Conservation (phyloP, 1,140 invertebrate species). For the Liolophura sinensis region DNA sequence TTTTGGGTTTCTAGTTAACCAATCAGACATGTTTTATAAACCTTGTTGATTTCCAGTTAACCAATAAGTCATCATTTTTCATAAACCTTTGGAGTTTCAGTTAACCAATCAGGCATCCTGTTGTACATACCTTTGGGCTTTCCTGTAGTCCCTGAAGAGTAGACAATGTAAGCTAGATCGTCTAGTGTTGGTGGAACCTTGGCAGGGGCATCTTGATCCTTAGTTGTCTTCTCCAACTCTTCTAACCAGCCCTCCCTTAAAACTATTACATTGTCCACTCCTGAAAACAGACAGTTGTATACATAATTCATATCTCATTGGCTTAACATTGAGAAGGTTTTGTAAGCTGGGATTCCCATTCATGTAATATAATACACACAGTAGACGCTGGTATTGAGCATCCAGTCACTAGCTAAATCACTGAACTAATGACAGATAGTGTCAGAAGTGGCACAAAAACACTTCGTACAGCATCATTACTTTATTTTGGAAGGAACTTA, state of each 20-base stretch:
- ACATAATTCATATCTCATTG: too few relatives aligned
- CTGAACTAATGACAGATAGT: too few relatives aligned
- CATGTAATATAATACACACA: too few relatives aligned
- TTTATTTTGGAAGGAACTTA: too few relatives aligned
- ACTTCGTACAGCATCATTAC: too few relatives aligned
- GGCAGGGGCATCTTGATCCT: conserved; percentile 6
- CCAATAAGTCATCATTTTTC: neutral
- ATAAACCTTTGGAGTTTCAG: neutral
- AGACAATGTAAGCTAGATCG: conserved; percentile 62
- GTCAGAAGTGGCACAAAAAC: too few relatives aligned
- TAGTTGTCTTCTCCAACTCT: conserved; percentile 17
- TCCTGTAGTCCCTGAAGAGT: conserved; percentile 64
- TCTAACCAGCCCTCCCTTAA: conserved; percentile 41
- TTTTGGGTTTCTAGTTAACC: neutral
- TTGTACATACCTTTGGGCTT: conserved; percentile 60
- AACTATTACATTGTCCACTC: conserved; percentile 24
- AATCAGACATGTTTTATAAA: neutral
- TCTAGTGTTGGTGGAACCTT: conserved; percentile 35
- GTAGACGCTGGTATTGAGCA: too few relatives aligned
- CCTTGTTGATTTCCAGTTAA: neutral
- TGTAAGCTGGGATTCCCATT: too few relatives aligned
- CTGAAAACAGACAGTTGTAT: neutral
- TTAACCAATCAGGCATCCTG: neutral
- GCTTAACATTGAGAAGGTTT: too few relatives aligned
- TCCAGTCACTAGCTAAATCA: too few relatives aligned